These are phyloP conservation scores for Acrobeloides nanus DNA, from an alignment of 2,888 invertebrate genomes.

Conservation along the genomic window DNA sequence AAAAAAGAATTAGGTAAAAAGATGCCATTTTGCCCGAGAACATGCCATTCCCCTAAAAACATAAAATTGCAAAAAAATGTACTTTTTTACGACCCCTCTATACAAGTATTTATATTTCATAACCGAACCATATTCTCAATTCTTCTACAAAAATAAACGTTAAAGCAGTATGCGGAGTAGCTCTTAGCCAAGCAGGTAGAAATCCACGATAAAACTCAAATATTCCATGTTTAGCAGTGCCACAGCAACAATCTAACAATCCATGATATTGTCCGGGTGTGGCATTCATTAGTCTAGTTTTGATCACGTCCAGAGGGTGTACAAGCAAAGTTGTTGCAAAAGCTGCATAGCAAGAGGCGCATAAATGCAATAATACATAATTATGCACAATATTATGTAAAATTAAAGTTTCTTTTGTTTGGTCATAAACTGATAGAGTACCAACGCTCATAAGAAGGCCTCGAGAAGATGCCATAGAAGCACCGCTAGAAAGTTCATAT, in stretches of 20 bases:
- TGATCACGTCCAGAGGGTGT: constrained; percentile 83
- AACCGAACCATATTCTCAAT: constrained; percentile 72
- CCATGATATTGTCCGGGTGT: constrained; percentile 74
- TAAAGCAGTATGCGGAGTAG: constrained; percentile 91
- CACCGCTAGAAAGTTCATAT: constrained; percentile 82
- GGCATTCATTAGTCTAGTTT: constrained; percentile 95
- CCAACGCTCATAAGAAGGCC: constrained; percentile 93
- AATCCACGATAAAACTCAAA: constrained; percentile 78
- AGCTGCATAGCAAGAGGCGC: too few species aligned
- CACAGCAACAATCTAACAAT: constrained; percentile 67
- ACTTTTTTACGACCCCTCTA: too few species aligned
- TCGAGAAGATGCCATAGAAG: constrained; percentile 77
- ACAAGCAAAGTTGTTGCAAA: too few species aligned
- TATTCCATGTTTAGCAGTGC: constrained; percentile 81
- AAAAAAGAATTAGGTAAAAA: too few species aligned
- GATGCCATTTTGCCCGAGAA: too few species aligned
- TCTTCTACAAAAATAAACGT: constrained; percentile 94
- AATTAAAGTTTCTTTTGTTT: constrained; percentile 71
- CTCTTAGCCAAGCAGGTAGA: constrained; percentile 72
- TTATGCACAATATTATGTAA: constrained; percentile 70
- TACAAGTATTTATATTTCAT: too few species aligned
- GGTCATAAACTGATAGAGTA: constrained; percentile 91
- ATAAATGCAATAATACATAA: constrained; percentile 77
- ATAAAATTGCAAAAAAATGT: too few species aligned
- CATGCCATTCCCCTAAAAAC: too few species aligned